These are phyloP conservation scores for Caenorhabditis elegans DNA, from an alignment of 1,140 invertebrate species.

Conservation along the genomic window WBcel235 BX284606.5:1497501-1498000, in stretches of 20 bases:
- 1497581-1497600: not conserved
- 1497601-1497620: not conserved
- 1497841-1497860: not conserved
- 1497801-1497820: too few relatives aligned
- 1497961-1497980: not conserved
- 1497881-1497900: not conserved
- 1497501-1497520: too few relatives aligned
- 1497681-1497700: not conserved
- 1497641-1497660: too few relatives aligned
- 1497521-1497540: too few relatives aligned
- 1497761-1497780: not conserved
- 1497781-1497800: too few relatives aligned
- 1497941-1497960: conserved; percentile 26
- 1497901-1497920: not conserved
- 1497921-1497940: conserved; percentile 18
- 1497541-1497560: not conserved
- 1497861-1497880: too few relatives aligned
- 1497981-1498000: too few relatives aligned
- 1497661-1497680: too few relatives aligned
- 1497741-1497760: not conserved
- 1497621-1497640: too few relatives aligned
- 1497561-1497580: not conserved
- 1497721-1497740: conserved; percentile 4
- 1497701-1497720: not conserved
- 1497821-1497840: not conserved